Evolutionary conservation across 2,113 vertebrate species (phyloP), one percentile per base, ranked within the genome.

Genomic region (Lathamus discolor): DNA sequence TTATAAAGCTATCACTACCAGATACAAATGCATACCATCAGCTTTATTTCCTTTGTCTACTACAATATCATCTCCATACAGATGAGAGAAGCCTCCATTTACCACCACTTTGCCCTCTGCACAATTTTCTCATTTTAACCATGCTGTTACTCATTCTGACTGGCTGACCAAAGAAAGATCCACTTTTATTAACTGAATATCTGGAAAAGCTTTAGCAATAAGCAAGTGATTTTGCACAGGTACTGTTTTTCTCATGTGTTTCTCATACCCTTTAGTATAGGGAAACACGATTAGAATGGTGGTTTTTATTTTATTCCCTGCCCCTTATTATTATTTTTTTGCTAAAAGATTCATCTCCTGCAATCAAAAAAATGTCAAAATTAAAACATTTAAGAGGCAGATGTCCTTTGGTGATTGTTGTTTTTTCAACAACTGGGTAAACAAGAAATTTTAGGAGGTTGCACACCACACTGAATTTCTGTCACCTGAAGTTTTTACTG

Each of bases 1-100:
- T 95, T 91, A 95, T 51, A 90, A 94, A 93, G 87, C 87, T 51
- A 63, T 96, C 84, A 41, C 51, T 67, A 82, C 35, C 43, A 88
- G 54, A 57, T 54, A 67, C 59, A 93, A 92, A 75, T 78, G 69
- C 79, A 75, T 33, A 69, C 73, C 49, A 75, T 87, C 89, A 85
- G 68, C 75, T 96, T 89, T 84, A 83, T 94, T 94, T 89, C 64
- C 72, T 80, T 41, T 84, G 41, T 63, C 67, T 92, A 18, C 49
- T 88, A 59, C 43, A 48, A 39, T 52, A 55, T 62, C 55, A 92
- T 83, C 72, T 63, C 39, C 64, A 52, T 57, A 49, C 62, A 67
- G 63, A 41, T 82, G 80, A 96, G 51, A 24, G 61, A 95, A 33
- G 51, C 72, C 88, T 92, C 68, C 48, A 90, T 90, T 93, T 94